A percentile compares a stretch with the other conserved stretches of the same genome.
Evolutionary conservation across 2,797 vertebrate genomes (phyloP).

Genomic region (Intellagama lesueurii): DNA sequence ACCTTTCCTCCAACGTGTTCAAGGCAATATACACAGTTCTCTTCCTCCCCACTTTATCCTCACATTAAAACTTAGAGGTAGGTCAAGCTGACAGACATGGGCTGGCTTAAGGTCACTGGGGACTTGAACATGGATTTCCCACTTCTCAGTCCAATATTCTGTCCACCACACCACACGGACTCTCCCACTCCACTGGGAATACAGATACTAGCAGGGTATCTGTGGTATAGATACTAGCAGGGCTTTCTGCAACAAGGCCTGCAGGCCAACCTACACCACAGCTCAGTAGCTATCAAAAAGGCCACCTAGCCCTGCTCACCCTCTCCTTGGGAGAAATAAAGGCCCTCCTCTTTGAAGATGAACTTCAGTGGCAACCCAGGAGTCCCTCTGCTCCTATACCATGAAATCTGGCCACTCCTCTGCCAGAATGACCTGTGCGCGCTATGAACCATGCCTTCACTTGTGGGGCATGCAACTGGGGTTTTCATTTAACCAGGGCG

Average conservation of each 20-base stretch:
- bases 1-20: too few relatives aligned
- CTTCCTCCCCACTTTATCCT: too few relatives aligned
- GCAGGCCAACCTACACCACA: background rate
- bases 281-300: conserved; percentile 5
- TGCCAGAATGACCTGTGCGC: background rate
- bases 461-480: background rate
- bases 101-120: too few relatives aligned
- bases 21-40: too few relatives aligned
- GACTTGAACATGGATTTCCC: too few relatives aligned
- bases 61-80: too few relatives aligned
- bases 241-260: background rate
- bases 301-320: background rate
- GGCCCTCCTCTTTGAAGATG: background rate
- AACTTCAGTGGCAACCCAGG: background rate
- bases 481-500: background rate
- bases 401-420: background rate
- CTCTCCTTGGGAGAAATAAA: background rate
- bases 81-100: too few relatives aligned
- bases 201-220: background rate
- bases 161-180: too few relatives aligned
- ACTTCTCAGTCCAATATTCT: too few relatives aligned
- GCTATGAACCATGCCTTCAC: background rate
- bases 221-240: background rate
- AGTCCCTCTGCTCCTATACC: background rate
- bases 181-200: background rate